Evolutionary conservation across 2,113 vertebrate genomes (phyloP).

Genomic region (Phasianus colchicus): DNA sequence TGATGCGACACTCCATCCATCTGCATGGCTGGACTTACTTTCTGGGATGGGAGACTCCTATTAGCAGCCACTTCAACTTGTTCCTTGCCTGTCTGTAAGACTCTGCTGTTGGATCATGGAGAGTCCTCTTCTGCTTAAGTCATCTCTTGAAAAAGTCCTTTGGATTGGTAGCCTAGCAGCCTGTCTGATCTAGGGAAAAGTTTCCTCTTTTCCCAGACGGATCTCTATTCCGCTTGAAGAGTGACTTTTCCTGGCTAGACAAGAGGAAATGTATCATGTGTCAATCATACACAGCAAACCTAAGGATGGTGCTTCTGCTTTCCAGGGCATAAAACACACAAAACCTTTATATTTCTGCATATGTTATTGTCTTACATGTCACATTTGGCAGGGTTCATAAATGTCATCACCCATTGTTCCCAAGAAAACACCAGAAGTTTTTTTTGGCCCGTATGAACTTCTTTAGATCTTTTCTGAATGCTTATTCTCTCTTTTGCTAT

Average conservation of each 20-base stretch:
- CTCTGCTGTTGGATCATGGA: not conserved
- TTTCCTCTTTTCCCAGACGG: not conserved
- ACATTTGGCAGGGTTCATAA: not conserved
- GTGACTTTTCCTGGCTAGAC: not conserved
- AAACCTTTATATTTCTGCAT: not conserved
- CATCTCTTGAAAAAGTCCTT: not conserved
- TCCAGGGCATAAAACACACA: not conserved
- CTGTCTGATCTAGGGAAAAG: accelerated
- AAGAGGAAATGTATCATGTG: not conserved
- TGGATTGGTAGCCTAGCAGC: not conserved
- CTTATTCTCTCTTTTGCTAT: not conserved
- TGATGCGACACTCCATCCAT: not conserved
- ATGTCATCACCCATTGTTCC: not conserved
- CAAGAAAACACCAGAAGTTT: not conserved
- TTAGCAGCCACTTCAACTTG: not conserved
- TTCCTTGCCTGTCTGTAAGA: not conserved
- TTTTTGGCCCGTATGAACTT: not conserved
- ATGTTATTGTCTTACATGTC: not conserved
- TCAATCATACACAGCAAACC: not conserved
- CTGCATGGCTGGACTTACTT: not conserved
- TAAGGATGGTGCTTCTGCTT: not conserved
- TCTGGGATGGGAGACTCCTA: not conserved
- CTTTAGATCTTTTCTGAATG: not conserved
- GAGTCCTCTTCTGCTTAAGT: not conserved
- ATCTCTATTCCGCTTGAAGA: not conserved